These are phyloP conservation scores for Drosophila multiciliata DNA, from an alignment of 2,888 invertebrate genomes.

Conservation along the genomic window DNA sequence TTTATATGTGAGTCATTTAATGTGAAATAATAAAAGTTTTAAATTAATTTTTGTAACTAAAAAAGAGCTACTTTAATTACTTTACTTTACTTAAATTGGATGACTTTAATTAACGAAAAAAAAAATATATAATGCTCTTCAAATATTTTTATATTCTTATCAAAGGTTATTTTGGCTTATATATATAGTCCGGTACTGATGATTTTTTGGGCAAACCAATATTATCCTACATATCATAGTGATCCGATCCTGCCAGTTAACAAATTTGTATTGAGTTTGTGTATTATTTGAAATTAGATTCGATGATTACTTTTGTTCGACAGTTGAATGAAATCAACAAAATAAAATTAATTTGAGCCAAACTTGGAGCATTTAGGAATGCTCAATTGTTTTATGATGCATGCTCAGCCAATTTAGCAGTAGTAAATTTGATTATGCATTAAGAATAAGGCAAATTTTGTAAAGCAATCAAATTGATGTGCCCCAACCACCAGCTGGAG, in stretches of 20 bases:
- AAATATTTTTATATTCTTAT: too few relatives aligned
- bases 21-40: background rate
- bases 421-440: conserved; percentile 49
- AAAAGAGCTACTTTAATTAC: too few relatives aligned
- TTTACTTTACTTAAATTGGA: too few relatives aligned
- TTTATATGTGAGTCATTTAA: background rate
- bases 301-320: background rate
- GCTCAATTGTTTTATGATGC: conserved; percentile 23
- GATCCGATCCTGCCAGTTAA: background rate
- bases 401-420: conserved; percentile 25
- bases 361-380: background rate
- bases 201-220: background rate
- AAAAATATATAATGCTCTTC: too few relatives aligned
- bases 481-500: background rate
- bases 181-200: background rate
- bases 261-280: too few relatives aligned
- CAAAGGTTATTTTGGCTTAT: too few relatives aligned
- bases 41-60: too few relatives aligned
- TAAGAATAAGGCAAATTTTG: conserved; percentile 53
- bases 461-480: conserved; percentile 56
- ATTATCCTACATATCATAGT: background rate
- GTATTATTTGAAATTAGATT: background rate
- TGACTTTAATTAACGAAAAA: too few relatives aligned
- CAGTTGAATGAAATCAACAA: background rate
- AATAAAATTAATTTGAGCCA: conserved; percentile 18